Conservation (phyloP, 2,888 invertebrate genomes). For the Cryptus armator region DNA sequence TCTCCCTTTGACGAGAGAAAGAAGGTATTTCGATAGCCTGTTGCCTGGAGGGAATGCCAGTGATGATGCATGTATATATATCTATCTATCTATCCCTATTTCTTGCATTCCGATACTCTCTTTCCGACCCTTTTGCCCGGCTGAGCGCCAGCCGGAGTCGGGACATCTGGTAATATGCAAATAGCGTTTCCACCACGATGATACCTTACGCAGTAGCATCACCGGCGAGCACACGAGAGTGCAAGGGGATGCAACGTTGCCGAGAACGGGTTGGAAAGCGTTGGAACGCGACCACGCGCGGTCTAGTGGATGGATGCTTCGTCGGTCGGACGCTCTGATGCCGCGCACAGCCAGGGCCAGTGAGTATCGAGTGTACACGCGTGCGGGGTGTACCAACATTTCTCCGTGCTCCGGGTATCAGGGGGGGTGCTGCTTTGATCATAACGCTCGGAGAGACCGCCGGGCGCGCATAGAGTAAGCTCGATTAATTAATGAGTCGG, state of each 20-base stretch:
- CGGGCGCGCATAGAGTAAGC: constrained; percentile 66
- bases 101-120: constrained; percentile 14
- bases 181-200: constrained; percentile 78
- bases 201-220: constrained; percentile 63
- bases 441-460: constrained; percentile 68
- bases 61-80: constrained; percentile 9
- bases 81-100: not conserved
- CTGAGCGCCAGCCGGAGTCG: constrained; percentile 24
- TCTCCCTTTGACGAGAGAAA: constrained; percentile 72
- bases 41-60: constrained; percentile 71
- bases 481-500: constrained; percentile 64
- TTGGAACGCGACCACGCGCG: constrained; percentile 50
- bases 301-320: constrained; percentile 53
- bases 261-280: constrained; percentile 61
- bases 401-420: constrained; percentile 47
- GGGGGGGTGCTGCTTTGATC: constrained; percentile 74
- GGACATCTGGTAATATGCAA: constrained; percentile 80
- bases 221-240: constrained; percentile 63
- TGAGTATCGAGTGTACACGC: constrained; percentile 72
- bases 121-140: constrained; percentile 26
- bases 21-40: constrained; percentile 77
- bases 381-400: constrained; percentile 23
- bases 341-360: constrained; percentile 18
- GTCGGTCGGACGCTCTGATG: constrained; percentile 44
- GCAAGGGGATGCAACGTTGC: constrained; percentile 1